Conservation (phyloP, 2,888 invertebrate genomes). For the Nasonia oneida region DNA sequence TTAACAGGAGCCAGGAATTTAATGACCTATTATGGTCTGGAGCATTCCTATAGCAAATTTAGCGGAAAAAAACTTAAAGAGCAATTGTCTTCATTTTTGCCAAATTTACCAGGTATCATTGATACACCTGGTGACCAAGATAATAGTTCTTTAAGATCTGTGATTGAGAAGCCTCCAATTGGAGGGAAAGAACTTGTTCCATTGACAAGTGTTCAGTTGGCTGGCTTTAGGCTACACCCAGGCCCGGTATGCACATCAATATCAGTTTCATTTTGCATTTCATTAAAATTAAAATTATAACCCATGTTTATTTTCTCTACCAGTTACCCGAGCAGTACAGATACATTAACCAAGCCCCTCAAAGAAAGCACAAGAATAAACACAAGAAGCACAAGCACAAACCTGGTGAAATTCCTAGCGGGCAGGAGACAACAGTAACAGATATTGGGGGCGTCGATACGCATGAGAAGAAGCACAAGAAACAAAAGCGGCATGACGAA, state of each 20-base stretch:
- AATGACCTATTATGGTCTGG: constrained; percentile 97
- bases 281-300: not conserved
- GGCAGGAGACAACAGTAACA: constrained; percentile 87
- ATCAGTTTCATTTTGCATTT: not conserved
- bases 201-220: constrained; percentile 91
- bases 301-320: constrained; percentile 67
- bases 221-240: constrained; percentile 96
- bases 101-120: constrained; percentile 96
- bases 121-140: constrained; percentile 91
- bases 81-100: constrained; percentile 96
- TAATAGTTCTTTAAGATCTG: constrained; percentile 93
- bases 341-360: constrained; percentile 93
- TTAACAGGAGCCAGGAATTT: constrained; percentile 97
- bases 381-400: constrained; percentile 97
- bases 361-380: constrained; percentile 96
- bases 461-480: constrained; percentile 97
- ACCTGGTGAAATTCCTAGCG: constrained; percentile 88
- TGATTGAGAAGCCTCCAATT: constrained; percentile 97
- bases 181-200: constrained; percentile 94
- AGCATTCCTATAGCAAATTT: constrained; percentile 98
- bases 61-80: constrained; percentile 98
- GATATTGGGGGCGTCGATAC: constrained; percentile 86
- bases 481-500: constrained; percentile 95
- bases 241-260: constrained; percentile 85
- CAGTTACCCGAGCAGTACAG: constrained; percentile 96